Base-by-base conservation (phyloP, 2,888 invertebrate genomes). In the Nomada ferruginata region DNA sequence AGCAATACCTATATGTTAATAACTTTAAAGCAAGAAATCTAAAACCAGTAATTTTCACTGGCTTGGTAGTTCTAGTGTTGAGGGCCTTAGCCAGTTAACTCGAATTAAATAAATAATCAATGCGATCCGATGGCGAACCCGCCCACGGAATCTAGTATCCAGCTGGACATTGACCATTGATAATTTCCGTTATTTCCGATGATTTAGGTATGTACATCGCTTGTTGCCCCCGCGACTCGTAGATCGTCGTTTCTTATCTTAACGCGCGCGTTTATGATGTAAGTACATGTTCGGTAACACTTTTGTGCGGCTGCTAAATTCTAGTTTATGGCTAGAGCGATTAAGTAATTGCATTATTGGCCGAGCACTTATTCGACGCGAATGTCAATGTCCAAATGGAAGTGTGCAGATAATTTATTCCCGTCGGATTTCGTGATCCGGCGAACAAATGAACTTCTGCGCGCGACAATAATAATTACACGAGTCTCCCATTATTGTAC, bases 81-180 rank as follows among this genome's bases (percentile, higher is more conserved):
- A 36, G 36, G 29, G 29, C 29, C 36, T 36, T 7, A 36, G 36
- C 7, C 36, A 5, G 36, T 36, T 5, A 36, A 36, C 0, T 7
- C 36, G 36, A 36, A 36, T 36, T 5, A 36, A 36, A 36, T 36
- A 36, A 36, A 36, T 36, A 7, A 7, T 36, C 7, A 36, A 9
- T 7, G 1, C 18, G 11, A 26, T 52, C 50, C n/a, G 36, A 42
- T 59, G 20, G 36, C 59, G n/a, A 55, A 77, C 65, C 60, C 60
- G 44, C 52, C 29, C 15, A 26, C 3, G 26, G 44, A 47, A 11
- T 61, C 42, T 20, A 61, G 20, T 79, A 71, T 79, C 71, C 60
- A 61, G 79, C 77, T 90, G 89, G 85, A 89, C 90, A 86, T 90
- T 90, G 90, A 86, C 80, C 90, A 83, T 85, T 74, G 79, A 74